Conservation (phyloP, 2,888 invertebrate genomes). For the Abrostola triplasia region DNA sequence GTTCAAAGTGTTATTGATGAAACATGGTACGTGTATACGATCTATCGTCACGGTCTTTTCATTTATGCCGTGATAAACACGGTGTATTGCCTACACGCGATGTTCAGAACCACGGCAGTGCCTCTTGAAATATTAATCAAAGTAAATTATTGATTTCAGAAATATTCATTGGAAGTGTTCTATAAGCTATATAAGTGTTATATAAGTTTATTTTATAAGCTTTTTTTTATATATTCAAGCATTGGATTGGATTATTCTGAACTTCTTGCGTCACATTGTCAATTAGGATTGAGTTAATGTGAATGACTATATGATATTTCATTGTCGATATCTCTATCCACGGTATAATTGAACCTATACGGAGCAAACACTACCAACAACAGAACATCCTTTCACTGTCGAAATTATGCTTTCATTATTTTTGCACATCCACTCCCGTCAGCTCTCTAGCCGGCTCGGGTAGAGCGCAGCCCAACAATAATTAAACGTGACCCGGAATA, state of each 20-base stretch:
- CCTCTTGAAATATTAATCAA: slow-evolving; percentile 10
- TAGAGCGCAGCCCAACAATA: not conserved
- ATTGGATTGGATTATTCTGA: too few species aligned
- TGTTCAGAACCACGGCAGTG: slow-evolving; percentile 6
- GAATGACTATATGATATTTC: too few species aligned
- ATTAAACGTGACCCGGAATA: slow-evolving; percentile 2
- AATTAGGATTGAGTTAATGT: too few species aligned
- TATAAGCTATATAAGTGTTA: too few species aligned
- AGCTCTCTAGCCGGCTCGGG: not conserved
- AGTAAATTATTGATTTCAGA: slow-evolving; percentile 21
- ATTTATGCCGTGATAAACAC: slow-evolving; percentile 27
- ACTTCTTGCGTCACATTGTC: too few species aligned
- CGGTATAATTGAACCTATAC: not conserved
- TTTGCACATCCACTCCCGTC: not conserved
- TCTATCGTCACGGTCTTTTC: slow-evolving; percentile 35
- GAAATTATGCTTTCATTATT: slow-evolving; percentile 1
- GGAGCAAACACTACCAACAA: not conserved
- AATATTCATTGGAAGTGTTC: not conserved
- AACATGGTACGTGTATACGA: slow-evolving; percentile 18
- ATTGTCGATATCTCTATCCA: too few species aligned
- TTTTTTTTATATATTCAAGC: too few species aligned
- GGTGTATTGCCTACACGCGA: slow-evolving; percentile 22
- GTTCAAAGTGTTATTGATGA: slow-evolving; percentile 28
- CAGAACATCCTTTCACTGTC: not conserved
- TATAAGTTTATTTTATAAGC: too few species aligned